Evolutionary conservation across 2,797 vertebrate genomes (phyloP).

Genomic region (Silurus lanzhouensis): DNA sequence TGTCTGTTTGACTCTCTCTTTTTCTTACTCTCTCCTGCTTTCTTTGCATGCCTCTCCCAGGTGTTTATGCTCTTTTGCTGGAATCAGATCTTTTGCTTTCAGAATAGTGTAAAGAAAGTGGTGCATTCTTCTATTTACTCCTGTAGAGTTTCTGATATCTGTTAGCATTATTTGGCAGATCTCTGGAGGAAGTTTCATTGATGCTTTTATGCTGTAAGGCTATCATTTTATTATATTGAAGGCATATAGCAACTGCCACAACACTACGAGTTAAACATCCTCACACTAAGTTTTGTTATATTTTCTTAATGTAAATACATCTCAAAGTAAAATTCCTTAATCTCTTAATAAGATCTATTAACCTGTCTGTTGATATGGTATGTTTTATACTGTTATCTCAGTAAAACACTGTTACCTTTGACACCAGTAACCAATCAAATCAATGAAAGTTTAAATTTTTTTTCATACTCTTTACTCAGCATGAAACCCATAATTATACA

Average conservation of each 20-base stretch:
- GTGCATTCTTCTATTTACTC: slow-evolving; percentile 3
- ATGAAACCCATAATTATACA: slow-evolving; percentile 27
- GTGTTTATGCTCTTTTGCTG: slow-evolving; percentile 4
- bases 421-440: slow-evolving; percentile 15
- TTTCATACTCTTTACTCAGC: slow-evolving; percentile 1
- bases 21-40: not conserved
- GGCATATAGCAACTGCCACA: not conserved
- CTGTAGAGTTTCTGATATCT: not conserved
- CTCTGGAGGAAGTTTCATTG: slow-evolving; percentile 6
- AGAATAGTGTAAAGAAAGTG: slow-evolving; percentile 9
- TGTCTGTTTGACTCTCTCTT: not conserved
- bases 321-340: slow-evolving; percentile 26
- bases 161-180: slow-evolving; percentile 2
- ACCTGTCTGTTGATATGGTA: not conserved
- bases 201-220: not conserved
- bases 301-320: slow-evolving; percentile 40
- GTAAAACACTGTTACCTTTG: slow-evolving; percentile 4
- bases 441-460: not conserved
- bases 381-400: slow-evolving; percentile 22
- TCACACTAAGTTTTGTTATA: slow-evolving; percentile 31
- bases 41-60: not conserved
- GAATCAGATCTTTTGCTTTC: slow-evolving; percentile 24
- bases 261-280: slow-evolving; percentile 7
- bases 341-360: slow-evolving; percentile 30
- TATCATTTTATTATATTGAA: slow-evolving; percentile 15